Evolutionary conservation across 2,113 vertebrate species (phyloP).

Genomic region (Solea solea): DNA sequence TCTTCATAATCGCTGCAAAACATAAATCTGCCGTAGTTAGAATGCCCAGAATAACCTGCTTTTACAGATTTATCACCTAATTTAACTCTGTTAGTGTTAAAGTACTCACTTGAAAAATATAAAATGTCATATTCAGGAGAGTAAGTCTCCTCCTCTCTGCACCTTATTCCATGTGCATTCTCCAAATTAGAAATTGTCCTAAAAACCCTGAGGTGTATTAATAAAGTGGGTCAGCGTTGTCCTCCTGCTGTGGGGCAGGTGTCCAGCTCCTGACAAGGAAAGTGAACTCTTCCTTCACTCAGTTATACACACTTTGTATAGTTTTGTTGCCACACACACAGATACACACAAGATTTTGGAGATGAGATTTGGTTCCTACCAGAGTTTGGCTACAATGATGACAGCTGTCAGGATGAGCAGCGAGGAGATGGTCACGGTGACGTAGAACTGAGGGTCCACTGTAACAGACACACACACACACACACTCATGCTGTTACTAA

Average conservation of each 20-base stretch:
- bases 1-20: slow-evolving; percentile 9
- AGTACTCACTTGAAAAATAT: slow-evolving; percentile 2
- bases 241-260: too few relatives aligned
- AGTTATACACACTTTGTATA: too few relatives aligned
- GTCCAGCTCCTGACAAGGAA: too few relatives aligned
- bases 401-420: slow-evolving; percentile 82
- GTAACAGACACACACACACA: slow-evolving; percentile 68
- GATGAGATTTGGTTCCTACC: slow-evolving; percentile 73
- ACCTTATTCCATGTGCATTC: too few relatives aligned
- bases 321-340: too few relatives aligned
- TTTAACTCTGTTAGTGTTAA: not conserved
- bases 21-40: slow-evolving; percentile 10
- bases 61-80: not conserved
- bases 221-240: too few relatives aligned
- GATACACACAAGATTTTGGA: slow-evolving; percentile 7
- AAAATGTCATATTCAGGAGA: not conserved
- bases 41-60: not conserved
- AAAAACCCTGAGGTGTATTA: too few relatives aligned
- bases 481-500: slow-evolving; percentile 44
- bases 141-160: too few relatives aligned
- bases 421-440: slow-evolving; percentile 85
- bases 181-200: too few relatives aligned
- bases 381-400: slow-evolving; percentile 84
- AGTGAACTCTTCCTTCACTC: too few relatives aligned
- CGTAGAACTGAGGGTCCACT: slow-evolving; percentile 88